Percentiles rank a stretch among this genome's conserved stretches.
These are phyloP conservation scores for Formica aserva DNA, from an alignment of 2,888 invertebrate species.

Conservation along the genomic window DNA sequence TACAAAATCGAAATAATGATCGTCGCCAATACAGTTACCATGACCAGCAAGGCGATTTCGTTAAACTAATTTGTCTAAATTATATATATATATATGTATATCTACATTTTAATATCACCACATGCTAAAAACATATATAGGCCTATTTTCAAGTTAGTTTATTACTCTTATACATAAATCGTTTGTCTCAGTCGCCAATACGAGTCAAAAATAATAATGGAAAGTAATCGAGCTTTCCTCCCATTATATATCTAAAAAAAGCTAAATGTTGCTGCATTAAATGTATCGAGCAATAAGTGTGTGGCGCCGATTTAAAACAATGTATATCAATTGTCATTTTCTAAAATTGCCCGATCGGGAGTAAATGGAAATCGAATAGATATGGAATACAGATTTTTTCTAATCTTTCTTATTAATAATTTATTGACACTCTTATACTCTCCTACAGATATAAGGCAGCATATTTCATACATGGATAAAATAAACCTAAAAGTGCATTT, in stretches of 20 bases:
- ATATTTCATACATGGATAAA: conserved; percentile 68
- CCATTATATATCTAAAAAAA: conserved; percentile 37
- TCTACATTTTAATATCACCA: conserved; percentile 29
- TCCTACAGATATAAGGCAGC: conserved; percentile 73
- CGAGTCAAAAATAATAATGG: conserved; percentile 62
- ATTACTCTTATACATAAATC: conserved; percentile 71
- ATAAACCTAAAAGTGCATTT: conserved; percentile 71
- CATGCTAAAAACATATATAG: conserved; percentile 59
- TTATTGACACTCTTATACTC: conserved; percentile 72
- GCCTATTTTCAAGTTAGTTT: conserved; percentile 76
- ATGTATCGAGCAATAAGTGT: conserved; percentile 65
- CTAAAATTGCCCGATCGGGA: conserved; percentile 54
- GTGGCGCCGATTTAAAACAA: conserved; percentile 61
- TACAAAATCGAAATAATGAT: conserved; percentile 37
- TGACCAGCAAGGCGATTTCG: conserved; percentile 40
- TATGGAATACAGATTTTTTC: conserved; percentile 68
- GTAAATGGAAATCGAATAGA: conserved; percentile 61
- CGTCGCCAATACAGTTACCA: conserved; percentile 63
- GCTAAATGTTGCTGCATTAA: conserved; percentile 57
- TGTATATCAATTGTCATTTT: conserved; percentile 67
- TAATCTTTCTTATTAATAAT: conserved; percentile 74
- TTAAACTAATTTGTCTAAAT: conserved; percentile 45
- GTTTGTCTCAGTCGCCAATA: conserved; percentile 70
- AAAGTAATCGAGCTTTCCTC: conserved; percentile 47
- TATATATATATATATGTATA: conserved; percentile 36